Evolutionary conservation across 2,888 invertebrate species (phyloP).

Genomic region (Patella ulyssiponensis): DNA sequence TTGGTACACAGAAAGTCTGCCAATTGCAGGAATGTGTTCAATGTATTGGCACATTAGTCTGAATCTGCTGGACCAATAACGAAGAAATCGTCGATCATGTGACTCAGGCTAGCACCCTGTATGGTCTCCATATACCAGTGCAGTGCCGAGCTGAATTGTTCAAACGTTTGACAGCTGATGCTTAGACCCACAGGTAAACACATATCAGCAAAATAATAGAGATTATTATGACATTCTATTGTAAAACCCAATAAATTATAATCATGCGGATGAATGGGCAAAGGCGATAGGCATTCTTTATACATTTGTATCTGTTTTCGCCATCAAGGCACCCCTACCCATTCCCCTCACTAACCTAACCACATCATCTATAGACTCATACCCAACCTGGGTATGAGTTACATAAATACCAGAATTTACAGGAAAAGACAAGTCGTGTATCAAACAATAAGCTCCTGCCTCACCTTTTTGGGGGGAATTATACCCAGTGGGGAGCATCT

Average conservation of each 20-base stretch:
- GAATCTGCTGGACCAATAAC: too few species aligned
- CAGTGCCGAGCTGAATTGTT: background rate
- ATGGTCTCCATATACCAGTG: background rate
- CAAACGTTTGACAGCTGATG: background rate
- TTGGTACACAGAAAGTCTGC: background rate
- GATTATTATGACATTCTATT: background rate
- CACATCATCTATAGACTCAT: background rate
- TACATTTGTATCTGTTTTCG: constrained; percentile 5
- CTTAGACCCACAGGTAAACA: background rate
- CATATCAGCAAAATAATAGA: background rate
- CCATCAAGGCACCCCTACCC: background rate
- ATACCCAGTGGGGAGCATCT: too few species aligned
- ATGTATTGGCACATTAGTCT: too few species aligned
- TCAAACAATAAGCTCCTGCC: too few species aligned
- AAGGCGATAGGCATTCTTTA: constrained; percentile 4
- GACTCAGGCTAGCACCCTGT: background rate
- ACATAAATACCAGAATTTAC: too few species aligned
- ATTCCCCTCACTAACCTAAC: background rate
- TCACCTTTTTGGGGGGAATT: too few species aligned
- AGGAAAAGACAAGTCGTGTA: too few species aligned
- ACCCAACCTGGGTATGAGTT: background rate
- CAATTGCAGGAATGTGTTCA: background rate
- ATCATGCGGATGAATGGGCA: background rate
- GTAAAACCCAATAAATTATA: background rate
- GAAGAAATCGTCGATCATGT: too few species aligned